Evolutionary conservation across 2,888 invertebrate species (phyloP).

Genomic region (Drosophila pullipes): DNA sequence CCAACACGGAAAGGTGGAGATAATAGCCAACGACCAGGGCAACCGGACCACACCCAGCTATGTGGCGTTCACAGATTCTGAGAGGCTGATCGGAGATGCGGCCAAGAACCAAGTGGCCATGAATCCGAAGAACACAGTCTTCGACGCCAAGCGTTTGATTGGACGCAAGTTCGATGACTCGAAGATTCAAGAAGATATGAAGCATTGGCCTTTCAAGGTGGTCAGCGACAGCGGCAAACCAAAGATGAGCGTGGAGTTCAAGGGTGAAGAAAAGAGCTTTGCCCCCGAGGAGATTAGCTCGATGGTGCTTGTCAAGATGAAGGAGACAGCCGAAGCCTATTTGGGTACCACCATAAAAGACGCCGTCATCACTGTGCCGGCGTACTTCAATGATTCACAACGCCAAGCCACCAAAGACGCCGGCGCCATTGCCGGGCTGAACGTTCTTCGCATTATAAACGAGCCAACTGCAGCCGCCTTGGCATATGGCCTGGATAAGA

Average conservation of each 20-base stretch:
- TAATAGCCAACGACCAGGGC: slow-evolving; percentile 93
- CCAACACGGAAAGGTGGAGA: slow-evolving; percentile 93
- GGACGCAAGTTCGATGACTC: slow-evolving; percentile 95
- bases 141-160: slow-evolving; percentile 97
- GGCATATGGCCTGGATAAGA: slow-evolving; percentile 95
- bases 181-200: slow-evolving; percentile 97
- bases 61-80: slow-evolving; percentile 94
- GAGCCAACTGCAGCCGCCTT: slow-evolving; percentile 97
- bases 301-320: slow-evolving; percentile 97
- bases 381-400: slow-evolving; percentile 96
- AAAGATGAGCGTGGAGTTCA: slow-evolving; percentile 93
- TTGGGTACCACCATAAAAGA: slow-evolving; percentile 93
- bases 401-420: slow-evolving; percentile 97
- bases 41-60: slow-evolving; percentile 92
- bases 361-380: slow-evolving; percentile 96
- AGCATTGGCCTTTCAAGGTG: slow-evolving; percentile 97
- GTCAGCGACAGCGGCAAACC: slow-evolving; percentile 92
- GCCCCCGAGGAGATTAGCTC: slow-evolving; percentile 96
- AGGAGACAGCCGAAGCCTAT: slow-evolving; percentile 95
- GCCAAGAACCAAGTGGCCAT: slow-evolving; percentile 94
- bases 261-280: slow-evolving; percentile 95
- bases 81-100: slow-evolving; percentile 93
- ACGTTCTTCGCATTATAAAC: slow-evolving; percentile 96
- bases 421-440: slow-evolving; percentile 95
- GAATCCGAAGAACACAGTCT: slow-evolving; percentile 95